A percentile compares a stretch with the other conserved stretches of the same genome.
phyloP scores from a whole-genome alignment of 2,113 vertebrate species.

The Oryzias woworae region DNA sequence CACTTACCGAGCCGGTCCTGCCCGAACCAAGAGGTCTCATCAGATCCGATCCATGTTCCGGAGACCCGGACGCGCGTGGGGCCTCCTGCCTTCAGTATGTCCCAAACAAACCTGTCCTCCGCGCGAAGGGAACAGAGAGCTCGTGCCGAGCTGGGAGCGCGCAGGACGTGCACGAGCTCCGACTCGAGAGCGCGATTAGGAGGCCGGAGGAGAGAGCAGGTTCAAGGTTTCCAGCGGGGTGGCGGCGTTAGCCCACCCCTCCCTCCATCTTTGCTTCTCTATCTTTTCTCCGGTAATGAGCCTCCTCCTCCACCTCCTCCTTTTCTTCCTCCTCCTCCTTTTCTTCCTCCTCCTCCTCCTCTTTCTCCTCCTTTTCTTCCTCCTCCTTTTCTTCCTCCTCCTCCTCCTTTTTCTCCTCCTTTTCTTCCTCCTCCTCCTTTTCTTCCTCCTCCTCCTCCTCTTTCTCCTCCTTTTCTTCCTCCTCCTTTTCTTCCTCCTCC shows the following conservation, averaged over 20 bases:
- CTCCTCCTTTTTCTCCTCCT: too few species aligned
- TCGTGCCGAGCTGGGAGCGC: background rate
- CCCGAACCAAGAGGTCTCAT: too few species aligned
- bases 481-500: too few species aligned
- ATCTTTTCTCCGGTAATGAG: slow-evolving; percentile 78
- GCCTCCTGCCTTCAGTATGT: too few species aligned
- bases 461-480: slow-evolving; percentile 54
- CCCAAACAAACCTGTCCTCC: too few species aligned
- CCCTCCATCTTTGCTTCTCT: slow-evolving; percentile 71
- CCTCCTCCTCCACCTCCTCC: slow-evolving; percentile 29
- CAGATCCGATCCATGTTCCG: too few species aligned
- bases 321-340: slow-evolving; percentile 68
- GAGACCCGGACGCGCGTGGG: too few species aligned
- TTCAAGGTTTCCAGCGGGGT: slow-evolving; percentile 64
- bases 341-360: slow-evolving; percentile 52
- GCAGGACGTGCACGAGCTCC: background rate
- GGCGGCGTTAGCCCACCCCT: slow-evolving; percentile 25
- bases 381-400: slow-evolving; percentile 72
- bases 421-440: slow-evolving; percentile 69
- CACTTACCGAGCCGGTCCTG: too few species aligned
- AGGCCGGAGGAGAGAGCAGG: slow-evolving; percentile 65
- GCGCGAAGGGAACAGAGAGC: background rate
- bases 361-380: slow-evolving; percentile 74
- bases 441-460: slow-evolving; percentile 83
- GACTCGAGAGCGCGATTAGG: slow-evolving; percentile 32